Evolutionary conservation across 2,113 vertebrate genomes (phyloP).

Genomic region (Ciconia stormi): DNA sequence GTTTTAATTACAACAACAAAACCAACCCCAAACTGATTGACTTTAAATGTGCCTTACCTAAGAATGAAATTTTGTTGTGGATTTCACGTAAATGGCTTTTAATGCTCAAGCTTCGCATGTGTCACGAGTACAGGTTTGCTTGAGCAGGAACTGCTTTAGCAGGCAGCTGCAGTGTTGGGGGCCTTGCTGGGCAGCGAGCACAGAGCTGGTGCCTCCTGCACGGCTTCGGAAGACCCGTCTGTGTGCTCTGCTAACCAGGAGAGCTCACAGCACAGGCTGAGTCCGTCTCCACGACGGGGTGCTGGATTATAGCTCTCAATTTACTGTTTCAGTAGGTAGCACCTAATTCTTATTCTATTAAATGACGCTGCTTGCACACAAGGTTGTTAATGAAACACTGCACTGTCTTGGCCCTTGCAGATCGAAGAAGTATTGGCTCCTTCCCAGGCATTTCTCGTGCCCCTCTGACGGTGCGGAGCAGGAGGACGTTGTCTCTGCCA

Average conservation of each 20-base stretch:
- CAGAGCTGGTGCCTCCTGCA: not conserved
- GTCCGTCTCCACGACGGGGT: not conserved
- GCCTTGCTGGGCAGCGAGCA: not conserved
- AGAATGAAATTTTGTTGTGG: not conserved
- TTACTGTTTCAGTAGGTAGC: not conserved
- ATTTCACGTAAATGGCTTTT: not conserved
- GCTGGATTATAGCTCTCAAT: not conserved
- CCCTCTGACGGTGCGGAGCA: not conserved
- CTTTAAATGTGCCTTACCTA: not conserved
- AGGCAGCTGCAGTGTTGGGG: not conserved
- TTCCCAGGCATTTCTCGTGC: not conserved
- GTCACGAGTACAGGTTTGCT: not conserved
- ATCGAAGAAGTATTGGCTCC: not conserved
- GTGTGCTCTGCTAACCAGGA: not conserved
- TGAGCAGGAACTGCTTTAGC: not conserved
- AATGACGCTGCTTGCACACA: rapidly evolving
- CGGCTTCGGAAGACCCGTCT: rapidly evolving
- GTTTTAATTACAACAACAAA: not conserved
- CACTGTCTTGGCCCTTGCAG: not conserved
- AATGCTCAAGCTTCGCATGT: rapidly evolving
- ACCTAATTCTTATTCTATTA: not conserved
- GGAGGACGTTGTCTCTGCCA: not conserved
- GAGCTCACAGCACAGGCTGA: not conserved
- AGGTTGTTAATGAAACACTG: not conserved
- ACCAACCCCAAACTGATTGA: not conserved